phyloP scores from a whole-genome alignment of 2,797 vertebrate species.

The Linurgus olivaceus region DNA sequence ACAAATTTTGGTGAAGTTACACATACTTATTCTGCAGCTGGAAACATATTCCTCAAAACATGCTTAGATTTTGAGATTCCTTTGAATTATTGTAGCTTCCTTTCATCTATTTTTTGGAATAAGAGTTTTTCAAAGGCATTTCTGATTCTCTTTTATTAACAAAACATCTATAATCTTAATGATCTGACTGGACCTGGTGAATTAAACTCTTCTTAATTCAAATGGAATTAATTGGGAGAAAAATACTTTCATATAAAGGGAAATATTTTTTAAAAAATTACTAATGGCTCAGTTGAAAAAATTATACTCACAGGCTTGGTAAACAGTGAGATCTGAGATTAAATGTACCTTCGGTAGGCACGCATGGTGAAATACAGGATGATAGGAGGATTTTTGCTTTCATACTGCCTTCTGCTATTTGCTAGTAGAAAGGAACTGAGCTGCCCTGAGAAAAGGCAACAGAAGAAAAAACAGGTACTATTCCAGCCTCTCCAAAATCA shows the following conservation, averaged over 20 bases:
- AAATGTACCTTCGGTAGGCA: background rate
- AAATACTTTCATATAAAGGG: background rate
- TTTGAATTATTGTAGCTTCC: background rate
- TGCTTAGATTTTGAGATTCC: background rate
- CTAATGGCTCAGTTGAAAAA: background rate
- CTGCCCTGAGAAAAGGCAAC: background rate
- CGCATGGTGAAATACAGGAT: background rate
- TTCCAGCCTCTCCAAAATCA: background rate
- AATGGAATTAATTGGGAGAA: conserved; percentile 1
- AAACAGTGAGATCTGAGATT: background rate
- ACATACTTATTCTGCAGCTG: background rate
- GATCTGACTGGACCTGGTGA: background rate
- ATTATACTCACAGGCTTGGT: background rate
- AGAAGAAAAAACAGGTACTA: background rate
- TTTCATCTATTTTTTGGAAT: background rate
- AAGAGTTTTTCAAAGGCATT: background rate
- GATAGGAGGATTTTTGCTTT: conserved; percentile 7
- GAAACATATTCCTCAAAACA: background rate
- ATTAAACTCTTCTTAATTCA: background rate
- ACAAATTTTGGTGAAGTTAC: background rate
- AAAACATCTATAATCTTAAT: background rate
- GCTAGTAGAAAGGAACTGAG: conserved; percentile 6
- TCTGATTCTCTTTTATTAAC: background rate
- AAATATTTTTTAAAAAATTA: background rate
- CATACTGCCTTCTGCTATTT: conserved; percentile 26